A percentile compares a stretch with the other conserved stretches of the same genome.
These are phyloP conservation scores for Sitobion miscanthi DNA, from an alignment of 1,140 invertebrate species.

Conservation along the genomic window DNA sequence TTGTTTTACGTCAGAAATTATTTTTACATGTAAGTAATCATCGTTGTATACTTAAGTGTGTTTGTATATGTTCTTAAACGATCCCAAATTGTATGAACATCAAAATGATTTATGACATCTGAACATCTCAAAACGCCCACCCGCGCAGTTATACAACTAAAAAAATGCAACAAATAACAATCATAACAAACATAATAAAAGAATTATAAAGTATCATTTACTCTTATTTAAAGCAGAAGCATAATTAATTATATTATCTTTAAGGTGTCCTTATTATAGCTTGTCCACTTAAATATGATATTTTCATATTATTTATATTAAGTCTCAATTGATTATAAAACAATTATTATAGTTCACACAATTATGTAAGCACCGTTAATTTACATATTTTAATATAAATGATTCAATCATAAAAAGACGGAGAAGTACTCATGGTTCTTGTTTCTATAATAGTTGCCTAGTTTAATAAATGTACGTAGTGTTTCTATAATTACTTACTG, in stretches of 20 bases:
- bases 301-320: background rate
- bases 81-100: constrained; percentile 16
- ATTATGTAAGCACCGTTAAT: background rate
- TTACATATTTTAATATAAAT: background rate
- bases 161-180: constrained; percentile 12
- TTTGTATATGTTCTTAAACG: constrained; percentile 3
- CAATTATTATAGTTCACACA: background rate
- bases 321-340: background rate
- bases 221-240: background rate
- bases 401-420: no score
- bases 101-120: constrained; percentile 35
- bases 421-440: no score
- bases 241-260: background rate
- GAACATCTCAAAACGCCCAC: constrained; percentile 10
- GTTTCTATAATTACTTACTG: background rate
- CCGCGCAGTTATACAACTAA: background rate
- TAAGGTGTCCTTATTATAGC: background rate
- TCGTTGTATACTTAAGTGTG: background rate
- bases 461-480: background rate
- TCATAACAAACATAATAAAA: constrained; percentile 2
- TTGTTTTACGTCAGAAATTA: background rate
- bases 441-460: background rate
- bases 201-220: background rate
- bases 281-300: background rate
- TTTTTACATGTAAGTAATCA: constrained; percentile 12